phyloP scores from a whole-genome alignment of 2,797 vertebrate genomes.

The Vipera ursinii region DNA sequence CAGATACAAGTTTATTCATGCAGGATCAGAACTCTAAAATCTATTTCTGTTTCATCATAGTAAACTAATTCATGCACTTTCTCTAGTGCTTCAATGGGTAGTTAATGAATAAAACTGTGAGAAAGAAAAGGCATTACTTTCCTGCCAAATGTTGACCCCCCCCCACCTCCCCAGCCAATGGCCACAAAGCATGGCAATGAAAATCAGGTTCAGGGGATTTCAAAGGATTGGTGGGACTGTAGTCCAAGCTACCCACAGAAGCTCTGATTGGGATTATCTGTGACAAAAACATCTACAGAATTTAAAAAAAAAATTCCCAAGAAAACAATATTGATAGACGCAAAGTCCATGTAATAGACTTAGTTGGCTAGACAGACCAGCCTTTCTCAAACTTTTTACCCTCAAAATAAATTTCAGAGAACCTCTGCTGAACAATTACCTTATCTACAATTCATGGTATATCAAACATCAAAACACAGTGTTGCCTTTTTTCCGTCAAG shows the following conservation, averaged over 20 bases:
- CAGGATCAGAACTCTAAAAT: not conserved
- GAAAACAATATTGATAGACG: not conserved
- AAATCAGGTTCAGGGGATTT: not conserved
- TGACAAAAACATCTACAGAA: not conserved
- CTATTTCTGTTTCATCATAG: not conserved
- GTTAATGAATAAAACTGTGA: not conserved
- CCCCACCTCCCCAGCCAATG: not conserved
- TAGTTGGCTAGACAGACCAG: not conserved
- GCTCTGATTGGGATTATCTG: not conserved
- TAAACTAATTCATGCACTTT: not conserved
- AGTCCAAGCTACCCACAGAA: not conserved
- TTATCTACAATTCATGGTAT: not conserved
- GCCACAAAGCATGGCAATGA: not conserved
- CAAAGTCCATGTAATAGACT: not conserved
- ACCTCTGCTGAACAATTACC: not conserved
- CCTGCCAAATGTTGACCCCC: not conserved
- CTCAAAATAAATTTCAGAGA: not conserved
- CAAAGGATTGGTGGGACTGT: not conserved
- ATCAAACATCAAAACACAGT: not conserved
- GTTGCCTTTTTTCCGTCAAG: not conserved
- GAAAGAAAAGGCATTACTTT: not conserved
- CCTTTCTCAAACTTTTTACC: not conserved
- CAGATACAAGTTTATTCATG: not conserved
- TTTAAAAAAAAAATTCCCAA: not conserved
- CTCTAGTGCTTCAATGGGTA: not conserved